Base-by-base conservation (phyloP, 2,888 invertebrate genomes). In the Rotaria macrura region DNA sequence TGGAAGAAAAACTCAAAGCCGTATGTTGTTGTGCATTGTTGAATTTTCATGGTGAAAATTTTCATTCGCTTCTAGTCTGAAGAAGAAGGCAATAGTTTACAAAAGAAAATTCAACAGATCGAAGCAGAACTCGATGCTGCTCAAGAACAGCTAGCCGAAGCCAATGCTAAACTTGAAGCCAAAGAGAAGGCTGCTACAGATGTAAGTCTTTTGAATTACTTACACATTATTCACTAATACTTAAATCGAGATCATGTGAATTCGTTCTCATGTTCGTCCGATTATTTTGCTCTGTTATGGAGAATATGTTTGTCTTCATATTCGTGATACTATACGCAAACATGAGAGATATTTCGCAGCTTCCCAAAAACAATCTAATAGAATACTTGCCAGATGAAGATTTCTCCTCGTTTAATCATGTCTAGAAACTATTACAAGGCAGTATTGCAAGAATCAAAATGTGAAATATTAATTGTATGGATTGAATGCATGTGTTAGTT, bases 81-180 rank as follows among this genome's bases (percentile, higher is more conserved):
- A 92, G 98, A 99, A 92, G 99, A 99, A 92, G 96, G 98, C 89
- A 95, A 96, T 90, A 94, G 95, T 90, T 94, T 99, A 89, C 98
- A 99, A 93, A 99, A 99, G 94, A 98, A 98, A 94, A 97, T 97
- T 94, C 96, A 97, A 93, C 95, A 95, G 91, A 95, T 98, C 92
- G 98, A 99, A 92, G 97, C 97, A 91, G 98, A 99, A 90, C 94
- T 98, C 90, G 99, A 99, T 93, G 95, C 95, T 93, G 97, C 96
- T 89, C 97, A 98, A 93, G 98, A 98, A 92, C 95, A 94, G 88
- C 94, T 98, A 89, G 94, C 94, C 92, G 94, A 95, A 92, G 97
- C 97, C 92, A 96, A 95, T 92, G 94, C 94, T 92, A 96, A 97
- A 92, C 94, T 99, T 88, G 99, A 99, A 92, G 97, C 97, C 93